Conservation (phyloP, 2,113 vertebrate species). For the Aldabrachelys gigantea region DNA sequence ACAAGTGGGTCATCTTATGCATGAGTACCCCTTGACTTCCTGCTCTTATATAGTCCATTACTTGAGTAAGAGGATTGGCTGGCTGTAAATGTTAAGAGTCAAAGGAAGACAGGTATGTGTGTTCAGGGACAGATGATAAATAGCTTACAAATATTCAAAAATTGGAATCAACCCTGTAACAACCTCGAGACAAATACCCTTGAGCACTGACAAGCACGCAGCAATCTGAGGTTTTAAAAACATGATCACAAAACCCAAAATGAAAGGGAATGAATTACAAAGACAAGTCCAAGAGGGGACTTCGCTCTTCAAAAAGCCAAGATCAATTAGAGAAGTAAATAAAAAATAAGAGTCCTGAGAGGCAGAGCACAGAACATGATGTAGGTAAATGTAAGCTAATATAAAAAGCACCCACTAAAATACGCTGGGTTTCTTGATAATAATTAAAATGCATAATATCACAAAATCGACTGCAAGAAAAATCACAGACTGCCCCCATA, state of each 20-base stretch:
- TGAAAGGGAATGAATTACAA: background rate
- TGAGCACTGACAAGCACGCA: background rate
- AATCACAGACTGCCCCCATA: background rate
- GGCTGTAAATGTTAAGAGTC: background rate
- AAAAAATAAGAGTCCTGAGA: background rate
- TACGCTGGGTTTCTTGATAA: background rate
- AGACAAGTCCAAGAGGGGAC: background rate
- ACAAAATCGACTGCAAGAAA: background rate
- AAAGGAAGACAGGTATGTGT: background rate
- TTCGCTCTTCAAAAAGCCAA: background rate
- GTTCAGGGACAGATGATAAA: background rate
- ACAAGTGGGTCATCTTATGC: rapidly evolving
- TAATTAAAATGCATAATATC: background rate
- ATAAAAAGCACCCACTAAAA: background rate
- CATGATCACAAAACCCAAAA: background rate
- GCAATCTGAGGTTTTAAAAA: background rate
- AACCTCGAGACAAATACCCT: background rate
- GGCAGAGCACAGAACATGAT: background rate
- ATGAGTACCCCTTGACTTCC: rapidly evolving
- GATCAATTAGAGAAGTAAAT: background rate
- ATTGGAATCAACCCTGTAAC: background rate
- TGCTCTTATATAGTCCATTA: rapidly evolving
- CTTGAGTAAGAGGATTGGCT: background rate
- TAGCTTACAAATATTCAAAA: background rate
- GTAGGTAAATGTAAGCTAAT: background rate